These are phyloP conservation scores for Scaptomyza reducta DNA, from an alignment of 2,888 invertebrate species.

Conservation along the genomic window DNA sequence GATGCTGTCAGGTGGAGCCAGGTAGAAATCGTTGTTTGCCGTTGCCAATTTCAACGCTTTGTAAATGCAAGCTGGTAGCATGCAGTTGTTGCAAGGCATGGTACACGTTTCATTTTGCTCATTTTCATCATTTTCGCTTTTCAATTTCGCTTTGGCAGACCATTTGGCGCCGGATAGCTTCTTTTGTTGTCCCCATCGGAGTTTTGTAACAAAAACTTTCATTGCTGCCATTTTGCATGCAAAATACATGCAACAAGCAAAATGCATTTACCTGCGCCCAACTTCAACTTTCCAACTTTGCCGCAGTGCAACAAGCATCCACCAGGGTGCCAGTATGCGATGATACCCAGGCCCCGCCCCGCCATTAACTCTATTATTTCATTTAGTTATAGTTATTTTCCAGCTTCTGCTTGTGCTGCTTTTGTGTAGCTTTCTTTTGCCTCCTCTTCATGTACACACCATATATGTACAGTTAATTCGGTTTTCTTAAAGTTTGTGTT, in stretches of 20 bases:
- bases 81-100: constrained; percentile 21
- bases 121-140: constrained; percentile 76
- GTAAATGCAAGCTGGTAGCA: constrained; percentile 45
- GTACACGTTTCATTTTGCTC: constrained; percentile 71
- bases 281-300: constrained; percentile 29
- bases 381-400: constrained; percentile 65
- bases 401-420: constrained; percentile 19
- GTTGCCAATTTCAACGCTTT: constrained; percentile 59
- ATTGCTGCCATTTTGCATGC: constrained; percentile 59
- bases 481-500: constrained; percentile 66
- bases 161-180: constrained; percentile 38
- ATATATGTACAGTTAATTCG: constrained; percentile 24
- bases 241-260: constrained; percentile 73
- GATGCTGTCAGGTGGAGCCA: background rate
- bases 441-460: background rate
- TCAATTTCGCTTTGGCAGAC: constrained; percentile 68
- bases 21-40: constrained; percentile 7
- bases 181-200: constrained; percentile 29
- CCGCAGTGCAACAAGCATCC: constrained; percentile 21
- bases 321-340: constrained; percentile 12
- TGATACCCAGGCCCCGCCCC: no score
- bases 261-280: constrained; percentile 71
- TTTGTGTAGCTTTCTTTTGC: constrained; percentile 3
- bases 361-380: constrained; percentile 72
- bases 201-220: constrained; percentile 59